Conservation (phyloP, 2,797 vertebrate species). For the Morus bassanus region DNA sequence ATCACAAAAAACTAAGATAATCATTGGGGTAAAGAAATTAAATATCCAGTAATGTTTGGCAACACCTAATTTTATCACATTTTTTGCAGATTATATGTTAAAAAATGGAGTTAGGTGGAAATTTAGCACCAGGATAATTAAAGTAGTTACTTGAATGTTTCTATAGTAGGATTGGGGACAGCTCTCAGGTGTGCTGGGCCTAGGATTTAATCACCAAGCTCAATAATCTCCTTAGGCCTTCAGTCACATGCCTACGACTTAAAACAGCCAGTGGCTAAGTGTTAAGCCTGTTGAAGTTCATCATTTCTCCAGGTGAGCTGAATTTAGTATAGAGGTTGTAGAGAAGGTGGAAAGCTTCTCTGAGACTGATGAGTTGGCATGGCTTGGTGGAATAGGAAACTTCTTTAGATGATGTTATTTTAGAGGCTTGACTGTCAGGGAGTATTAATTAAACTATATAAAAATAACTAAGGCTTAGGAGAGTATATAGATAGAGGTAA, state of each 20-base stretch:
- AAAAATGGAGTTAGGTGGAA: background rate
- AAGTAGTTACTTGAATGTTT: background rate
- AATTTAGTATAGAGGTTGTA: background rate
- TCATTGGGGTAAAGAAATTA: background rate
- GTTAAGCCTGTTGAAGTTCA: background rate
- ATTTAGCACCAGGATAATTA: background rate
- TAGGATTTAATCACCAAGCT: background rate
- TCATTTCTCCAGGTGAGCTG: background rate
- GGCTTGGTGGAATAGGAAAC: background rate
- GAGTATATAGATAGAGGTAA: background rate
- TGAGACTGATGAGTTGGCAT: background rate
- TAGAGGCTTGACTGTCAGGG: background rate
- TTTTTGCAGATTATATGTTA: background rate
- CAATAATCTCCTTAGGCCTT: background rate
- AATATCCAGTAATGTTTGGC: background rate
- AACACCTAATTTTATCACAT: background rate
- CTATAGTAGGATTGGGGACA: background rate
- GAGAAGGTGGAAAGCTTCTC: background rate
- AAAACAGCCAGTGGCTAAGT: background rate
- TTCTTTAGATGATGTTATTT: background rate
- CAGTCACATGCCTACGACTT: background rate
- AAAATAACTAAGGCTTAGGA: background rate
- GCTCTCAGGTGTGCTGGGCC: constrained; percentile 13
- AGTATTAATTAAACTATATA: background rate
- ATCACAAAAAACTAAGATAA: background rate